phyloP scores from a whole-genome alignment of 1,140 invertebrate species.

The Coelopa frigida region DNA sequence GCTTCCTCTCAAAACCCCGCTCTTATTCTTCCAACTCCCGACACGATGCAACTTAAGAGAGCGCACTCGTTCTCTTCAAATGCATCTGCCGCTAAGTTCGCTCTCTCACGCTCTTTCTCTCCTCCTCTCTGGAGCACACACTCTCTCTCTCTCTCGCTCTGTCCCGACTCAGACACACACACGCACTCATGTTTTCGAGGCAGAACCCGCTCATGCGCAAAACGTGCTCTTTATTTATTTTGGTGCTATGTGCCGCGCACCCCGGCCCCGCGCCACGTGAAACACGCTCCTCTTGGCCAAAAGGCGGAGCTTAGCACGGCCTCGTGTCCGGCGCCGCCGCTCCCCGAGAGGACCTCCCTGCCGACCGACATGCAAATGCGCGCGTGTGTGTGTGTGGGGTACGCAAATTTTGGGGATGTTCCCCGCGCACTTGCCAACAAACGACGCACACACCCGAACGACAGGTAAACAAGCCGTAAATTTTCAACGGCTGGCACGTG shows the following conservation, averaged over 20 bases:
- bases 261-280: slow-evolving; percentile 18
- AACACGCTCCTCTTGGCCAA: slow-evolving; percentile 22
- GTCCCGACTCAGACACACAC: no score
- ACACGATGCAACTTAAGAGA: no score
- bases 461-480: slow-evolving; percentile 43
- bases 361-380: neutral
- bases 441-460: slow-evolving; percentile 15
- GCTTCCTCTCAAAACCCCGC: no score
- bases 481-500: slow-evolving; percentile 18
- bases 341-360: neutral
- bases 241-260: no score
- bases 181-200: no score
- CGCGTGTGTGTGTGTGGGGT: no score
- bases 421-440: slow-evolving; percentile 9
- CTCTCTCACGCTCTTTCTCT: neutral
- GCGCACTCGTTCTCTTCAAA: no score
- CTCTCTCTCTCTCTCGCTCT: no score
- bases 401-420: no score
- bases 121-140: no score
- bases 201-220: slow-evolving; percentile 36
- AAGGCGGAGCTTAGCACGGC: slow-evolving; percentile 38
- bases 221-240: slow-evolving; percentile 43
- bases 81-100: neutral
- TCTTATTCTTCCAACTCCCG: no score
- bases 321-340: slow-evolving; percentile 10